Conservation (phyloP, 2,113 vertebrate genomes). For the Paramisgurnus dabryanus region DNA sequence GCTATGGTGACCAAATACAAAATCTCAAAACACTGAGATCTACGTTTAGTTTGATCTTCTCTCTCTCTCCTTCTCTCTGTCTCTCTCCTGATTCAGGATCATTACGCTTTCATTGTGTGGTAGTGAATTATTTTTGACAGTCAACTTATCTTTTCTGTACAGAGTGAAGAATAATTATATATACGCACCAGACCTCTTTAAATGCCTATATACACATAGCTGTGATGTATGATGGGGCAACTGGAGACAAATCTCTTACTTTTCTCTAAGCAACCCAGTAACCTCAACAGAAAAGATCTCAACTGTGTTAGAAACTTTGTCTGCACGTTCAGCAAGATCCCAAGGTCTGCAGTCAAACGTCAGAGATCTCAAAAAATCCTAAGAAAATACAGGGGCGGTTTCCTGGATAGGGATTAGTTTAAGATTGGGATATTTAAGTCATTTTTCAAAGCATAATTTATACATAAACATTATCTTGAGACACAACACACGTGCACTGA, state of each 20-base stretch:
- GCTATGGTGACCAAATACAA: constrained; percentile 50
- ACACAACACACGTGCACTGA: no score
- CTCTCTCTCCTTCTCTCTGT: background rate
- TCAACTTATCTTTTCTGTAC: background rate
- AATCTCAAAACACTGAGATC: constrained; percentile 43
- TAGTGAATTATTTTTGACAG: constrained; percentile 2
- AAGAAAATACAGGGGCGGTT: background rate
- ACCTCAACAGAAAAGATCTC: no score
- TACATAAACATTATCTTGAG: no score
- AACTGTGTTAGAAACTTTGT: no score
- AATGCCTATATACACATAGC: background rate
- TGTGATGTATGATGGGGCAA: no score
- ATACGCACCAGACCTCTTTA: background rate
- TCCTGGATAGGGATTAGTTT: no score
- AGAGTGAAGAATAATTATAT: background rate
- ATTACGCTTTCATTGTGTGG: constrained; percentile 8
- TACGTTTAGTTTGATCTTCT: background rate
- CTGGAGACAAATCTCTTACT: no score
- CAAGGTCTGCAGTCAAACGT: no score
- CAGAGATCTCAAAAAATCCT: background rate
- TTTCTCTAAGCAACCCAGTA: no score
- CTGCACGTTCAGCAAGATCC: no score
- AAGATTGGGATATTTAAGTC: no score
- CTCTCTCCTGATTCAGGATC: constrained; percentile 21
- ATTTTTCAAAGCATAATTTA: no score